Evolutionary conservation across 2,888 invertebrate genomes (phyloP).

Genomic region (Rhimphoctona megacephalus): DNA sequence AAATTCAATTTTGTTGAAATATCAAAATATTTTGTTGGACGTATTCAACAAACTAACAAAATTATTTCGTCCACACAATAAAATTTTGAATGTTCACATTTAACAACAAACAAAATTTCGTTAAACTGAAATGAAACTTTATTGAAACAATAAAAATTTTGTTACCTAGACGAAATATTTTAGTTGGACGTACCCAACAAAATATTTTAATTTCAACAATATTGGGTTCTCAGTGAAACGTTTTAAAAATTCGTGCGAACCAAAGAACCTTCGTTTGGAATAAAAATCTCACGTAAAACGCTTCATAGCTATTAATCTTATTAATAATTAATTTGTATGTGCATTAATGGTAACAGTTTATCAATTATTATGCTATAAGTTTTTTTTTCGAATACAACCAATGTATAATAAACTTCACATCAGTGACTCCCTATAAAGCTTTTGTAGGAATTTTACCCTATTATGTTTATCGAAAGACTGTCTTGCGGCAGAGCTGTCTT

Average conservation of each 20-base stretch:
- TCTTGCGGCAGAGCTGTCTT: not conserved
- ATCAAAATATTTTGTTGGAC: no score
- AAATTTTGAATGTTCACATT: no score
- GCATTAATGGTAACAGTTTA: not conserved
- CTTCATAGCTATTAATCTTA: not conserved
- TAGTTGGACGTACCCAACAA: no score
- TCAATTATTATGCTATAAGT: slow-evolving; percentile 51
- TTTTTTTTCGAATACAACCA: slow-evolving; percentile 40
- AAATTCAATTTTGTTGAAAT: no score
- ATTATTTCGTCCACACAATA: no score
- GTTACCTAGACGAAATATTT: no score
- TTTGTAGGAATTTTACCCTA: slow-evolving; percentile 24
- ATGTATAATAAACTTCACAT: slow-evolving; percentile 27
- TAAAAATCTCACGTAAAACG: not conserved
- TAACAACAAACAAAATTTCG: no score
- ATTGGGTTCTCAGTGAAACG: no score
- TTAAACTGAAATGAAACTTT: no score
- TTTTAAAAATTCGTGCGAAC: not conserved
- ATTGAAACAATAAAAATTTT: no score
- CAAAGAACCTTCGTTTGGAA: not conserved
- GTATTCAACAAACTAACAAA: no score
- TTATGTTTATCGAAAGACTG: slow-evolving; percentile 31
- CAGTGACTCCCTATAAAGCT: slow-evolving; percentile 34
- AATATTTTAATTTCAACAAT: no score
- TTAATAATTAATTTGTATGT: not conserved